phyloP scores from a whole-genome alignment of 2,113 vertebrate species.

The Phycodurus eques region DNA sequence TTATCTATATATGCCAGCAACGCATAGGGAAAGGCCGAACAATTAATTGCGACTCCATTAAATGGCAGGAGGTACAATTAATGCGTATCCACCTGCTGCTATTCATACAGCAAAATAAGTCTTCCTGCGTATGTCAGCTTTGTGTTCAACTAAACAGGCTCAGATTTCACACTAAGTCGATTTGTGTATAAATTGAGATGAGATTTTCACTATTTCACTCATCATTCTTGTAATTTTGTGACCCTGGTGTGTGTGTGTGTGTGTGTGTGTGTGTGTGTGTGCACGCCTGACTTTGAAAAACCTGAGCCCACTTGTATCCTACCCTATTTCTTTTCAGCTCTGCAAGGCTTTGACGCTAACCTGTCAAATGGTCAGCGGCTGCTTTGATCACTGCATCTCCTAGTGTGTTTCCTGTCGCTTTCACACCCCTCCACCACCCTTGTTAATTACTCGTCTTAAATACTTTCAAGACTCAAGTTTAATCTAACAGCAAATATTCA shows the following conservation, averaged over 20 bases:
- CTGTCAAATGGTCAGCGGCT: conserved; percentile 45
- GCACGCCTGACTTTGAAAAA: conserved; percentile 35
- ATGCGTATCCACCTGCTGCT: no score
- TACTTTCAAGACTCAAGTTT: conserved; percentile 22
- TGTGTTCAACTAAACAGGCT: no score
- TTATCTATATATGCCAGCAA: no score
- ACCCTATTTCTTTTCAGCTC: conserved; percentile 10
- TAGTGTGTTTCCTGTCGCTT: conserved; percentile 33
- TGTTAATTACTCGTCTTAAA: conserved; percentile 6
- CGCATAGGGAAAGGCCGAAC: no score
- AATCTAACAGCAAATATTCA: conserved; percentile 29
- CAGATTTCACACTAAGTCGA: background rate
- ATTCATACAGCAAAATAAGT: no score
- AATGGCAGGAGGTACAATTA: no score
- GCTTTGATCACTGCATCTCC: conserved; percentile 57
- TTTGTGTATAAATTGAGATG: background rate
- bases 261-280: background rate
- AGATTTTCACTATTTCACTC: background rate
- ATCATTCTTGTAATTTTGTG: background rate
- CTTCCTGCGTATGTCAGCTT: no score
- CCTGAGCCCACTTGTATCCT: conserved; percentile 5
- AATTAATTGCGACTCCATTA: no score
- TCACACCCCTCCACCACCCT: conserved; percentile 49
- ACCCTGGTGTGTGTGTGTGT: background rate
- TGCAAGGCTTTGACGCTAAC: conserved; percentile 36